phyloP scores from a whole-genome alignment of 2,113 vertebrate species.

The Poeciliopsis prolifica region DNA sequence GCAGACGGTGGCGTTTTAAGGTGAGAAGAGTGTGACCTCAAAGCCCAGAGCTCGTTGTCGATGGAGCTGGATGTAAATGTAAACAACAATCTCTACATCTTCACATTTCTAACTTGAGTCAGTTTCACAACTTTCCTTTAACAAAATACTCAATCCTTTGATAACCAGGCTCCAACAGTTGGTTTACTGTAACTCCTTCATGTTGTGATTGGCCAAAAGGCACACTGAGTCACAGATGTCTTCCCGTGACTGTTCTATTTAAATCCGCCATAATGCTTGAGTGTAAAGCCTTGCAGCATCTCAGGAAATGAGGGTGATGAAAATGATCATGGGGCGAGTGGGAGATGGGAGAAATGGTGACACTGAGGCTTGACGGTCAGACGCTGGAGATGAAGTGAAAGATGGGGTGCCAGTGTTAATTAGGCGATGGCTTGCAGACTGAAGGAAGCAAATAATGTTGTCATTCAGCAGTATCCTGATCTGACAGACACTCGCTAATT shows the following conservation, averaged over 20 bases:
- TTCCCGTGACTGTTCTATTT: constrained; percentile 53
- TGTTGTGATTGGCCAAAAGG: constrained; percentile 29
- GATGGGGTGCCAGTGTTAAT: constrained; percentile 70
- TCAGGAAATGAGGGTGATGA: constrained; percentile 44
- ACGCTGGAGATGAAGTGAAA: constrained; percentile 60
- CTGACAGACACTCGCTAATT: constrained; percentile 65
- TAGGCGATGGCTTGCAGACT: constrained; percentile 61
- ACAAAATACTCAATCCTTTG: not conserved
- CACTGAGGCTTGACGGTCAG: constrained; percentile 55
- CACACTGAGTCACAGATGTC: constrained; percentile 59
- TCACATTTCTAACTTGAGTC: no score
- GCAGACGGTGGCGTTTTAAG: no score
- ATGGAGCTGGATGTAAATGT: not conserved
- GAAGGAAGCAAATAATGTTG: constrained; percentile 70
- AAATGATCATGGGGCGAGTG: constrained; percentile 19
- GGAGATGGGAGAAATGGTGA: constrained; percentile 30
- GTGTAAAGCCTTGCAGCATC: constrained; percentile 35
- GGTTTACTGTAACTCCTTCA: constrained; percentile 40
- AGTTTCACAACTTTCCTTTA: no score
- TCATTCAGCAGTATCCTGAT: constrained; percentile 67
- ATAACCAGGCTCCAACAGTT: not conserved
- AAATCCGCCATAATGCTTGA: constrained; percentile 39
- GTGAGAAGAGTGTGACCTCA: no score
- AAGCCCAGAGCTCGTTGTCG: no score
- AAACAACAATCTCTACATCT: not conserved